Percentiles rank a stretch among this genome's conserved stretches.
Evolutionary conservation across 2,888 invertebrate genomes (phyloP).

Genomic region (Acrobasis repandana): DNA sequence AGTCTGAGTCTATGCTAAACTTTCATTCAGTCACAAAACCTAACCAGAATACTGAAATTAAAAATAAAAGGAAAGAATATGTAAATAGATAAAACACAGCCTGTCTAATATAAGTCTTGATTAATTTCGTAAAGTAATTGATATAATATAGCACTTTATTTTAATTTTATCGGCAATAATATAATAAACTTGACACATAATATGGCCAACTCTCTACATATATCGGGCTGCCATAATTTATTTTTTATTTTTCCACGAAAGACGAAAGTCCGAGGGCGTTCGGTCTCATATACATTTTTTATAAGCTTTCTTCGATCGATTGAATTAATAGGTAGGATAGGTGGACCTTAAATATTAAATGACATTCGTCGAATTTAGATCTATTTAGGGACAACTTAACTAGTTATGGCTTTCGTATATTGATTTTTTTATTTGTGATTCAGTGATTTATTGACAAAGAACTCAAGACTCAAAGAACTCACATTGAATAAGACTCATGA

Average conservation of each 20-base stretch:
- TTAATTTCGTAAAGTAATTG: neutral
- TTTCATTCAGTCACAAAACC: too few species aligned
- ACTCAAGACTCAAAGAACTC: too few species aligned
- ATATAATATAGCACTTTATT: neutral
- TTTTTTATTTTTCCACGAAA: slow-evolving; percentile 10
- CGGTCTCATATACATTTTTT: slow-evolving; percentile 9
- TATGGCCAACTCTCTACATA: neutral
- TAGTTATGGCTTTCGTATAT: too few species aligned
- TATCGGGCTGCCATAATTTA: slow-evolving; percentile 1
- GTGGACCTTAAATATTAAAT: slow-evolving; percentile 1
- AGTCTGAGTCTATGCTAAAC: too few species aligned
- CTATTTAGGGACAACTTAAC: neutral
- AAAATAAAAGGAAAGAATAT: too few species aligned
- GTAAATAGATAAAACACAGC: too few species aligned
- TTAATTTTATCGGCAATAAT: neutral
- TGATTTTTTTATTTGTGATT: too few species aligned
- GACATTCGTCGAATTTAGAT: neutral
- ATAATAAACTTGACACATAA: slow-evolving; percentile 5
- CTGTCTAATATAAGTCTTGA: neutral
- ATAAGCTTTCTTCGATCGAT: slow-evolving; percentile 17
- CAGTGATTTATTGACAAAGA: too few species aligned
- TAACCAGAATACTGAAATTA: too few species aligned
- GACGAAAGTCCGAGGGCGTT: slow-evolving; percentile 5
- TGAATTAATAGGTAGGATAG: neutral
- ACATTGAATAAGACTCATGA: too few species aligned